Base-by-base conservation (phyloP, 2,888 invertebrate species). In the Xestobium rufovillosum region DNA sequence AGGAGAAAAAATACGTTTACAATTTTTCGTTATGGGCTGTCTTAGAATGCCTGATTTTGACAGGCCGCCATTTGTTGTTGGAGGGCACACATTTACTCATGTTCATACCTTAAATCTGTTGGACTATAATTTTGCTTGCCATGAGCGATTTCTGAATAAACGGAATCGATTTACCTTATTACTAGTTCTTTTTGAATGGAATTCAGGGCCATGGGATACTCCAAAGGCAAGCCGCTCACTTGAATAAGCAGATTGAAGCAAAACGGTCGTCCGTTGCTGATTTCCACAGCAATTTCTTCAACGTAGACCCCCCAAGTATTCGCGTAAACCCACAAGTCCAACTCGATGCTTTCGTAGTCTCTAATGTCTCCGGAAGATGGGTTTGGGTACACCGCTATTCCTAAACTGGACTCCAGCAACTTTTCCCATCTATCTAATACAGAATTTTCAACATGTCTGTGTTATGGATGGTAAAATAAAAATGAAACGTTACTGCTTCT, bases 231-330 rank as follows among this genome's bases (percentile, higher is more conserved):
- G 14, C 65, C 63, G 15, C 59, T 45, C 3, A 66, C 59, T 44
- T 66, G 60, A 3, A 67, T 48, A 6, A 63, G 42, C 14, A 67
- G 27, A 23, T 55, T 58, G 42, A 68, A 57, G 29, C 46, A 49
- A 43, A 64, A 67, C 1, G 56, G 50, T 0, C 57, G 51, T 9
- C 67, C 48, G 28, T 65, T 57, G 25, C 52, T 48, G 8, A 69
- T 55, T 35, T 63, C 57, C 13, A 69, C 52, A 2, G 52, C 43
- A n/a, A 69, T 49, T 53, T 67, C 62, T 38, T 69, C 68, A 1
- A 55, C 41, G 41, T 69, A 69, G 17, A 56, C 51, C n/a, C 69
- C 69, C 66, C 67, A 69, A 2, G 68, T 67, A 33, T 61, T 66
- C 1, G 66, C 63, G 26, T 62, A 67, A n/a, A 65, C 58, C 49